These are phyloP conservation scores for Speoplatyrhinus poulsoni DNA, from an alignment of 2,113 vertebrate species.

Conservation along the genomic window DNA sequence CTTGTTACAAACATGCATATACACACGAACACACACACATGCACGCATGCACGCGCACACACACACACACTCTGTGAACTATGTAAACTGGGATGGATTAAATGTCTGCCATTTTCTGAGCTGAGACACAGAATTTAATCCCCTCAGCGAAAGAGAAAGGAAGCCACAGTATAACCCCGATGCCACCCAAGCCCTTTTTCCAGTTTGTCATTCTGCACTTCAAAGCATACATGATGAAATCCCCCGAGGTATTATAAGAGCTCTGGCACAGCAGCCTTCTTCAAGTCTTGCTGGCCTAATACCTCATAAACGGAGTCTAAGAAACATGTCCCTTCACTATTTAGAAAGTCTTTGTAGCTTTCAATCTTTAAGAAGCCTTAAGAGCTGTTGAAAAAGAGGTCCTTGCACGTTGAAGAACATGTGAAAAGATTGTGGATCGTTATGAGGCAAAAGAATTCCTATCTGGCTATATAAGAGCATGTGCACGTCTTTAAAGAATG, in stretches of 20 bases:
- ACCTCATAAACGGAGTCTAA: slow-evolving; percentile 62
- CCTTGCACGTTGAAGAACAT: slow-evolving; percentile 33
- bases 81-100: slow-evolving; percentile 43
- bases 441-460: slow-evolving; percentile 22
- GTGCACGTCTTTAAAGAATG: slow-evolving; percentile 5
- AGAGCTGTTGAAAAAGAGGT: slow-evolving; percentile 35
- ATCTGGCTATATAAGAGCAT: slow-evolving; percentile 24
- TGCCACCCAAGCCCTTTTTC: slow-evolving; percentile 59
- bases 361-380: slow-evolving; percentile 48
- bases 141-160: slow-evolving; percentile 53
- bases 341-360: slow-evolving; percentile 48
- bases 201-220: slow-evolving; percentile 74
- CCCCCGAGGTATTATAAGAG: slow-evolving; percentile 71
- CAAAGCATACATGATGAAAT: slow-evolving; percentile 76
- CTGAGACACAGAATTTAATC: slow-evolving; percentile 65
- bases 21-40: background rate
- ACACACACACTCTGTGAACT: slow-evolving; percentile 36
- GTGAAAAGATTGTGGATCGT: slow-evolving; percentile 38
- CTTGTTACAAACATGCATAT: too few relatives aligned
- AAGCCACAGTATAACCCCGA: slow-evolving; percentile 50
- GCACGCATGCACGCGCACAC: too few relatives aligned
- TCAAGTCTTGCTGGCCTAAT: slow-evolving; percentile 65
- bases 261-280: slow-evolving; percentile 58
- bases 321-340: slow-evolving; percentile 55
- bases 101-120: slow-evolving; percentile 36